Conservation (phyloP, 2,113 vertebrate species). For the Pionites leucogaster region DNA sequence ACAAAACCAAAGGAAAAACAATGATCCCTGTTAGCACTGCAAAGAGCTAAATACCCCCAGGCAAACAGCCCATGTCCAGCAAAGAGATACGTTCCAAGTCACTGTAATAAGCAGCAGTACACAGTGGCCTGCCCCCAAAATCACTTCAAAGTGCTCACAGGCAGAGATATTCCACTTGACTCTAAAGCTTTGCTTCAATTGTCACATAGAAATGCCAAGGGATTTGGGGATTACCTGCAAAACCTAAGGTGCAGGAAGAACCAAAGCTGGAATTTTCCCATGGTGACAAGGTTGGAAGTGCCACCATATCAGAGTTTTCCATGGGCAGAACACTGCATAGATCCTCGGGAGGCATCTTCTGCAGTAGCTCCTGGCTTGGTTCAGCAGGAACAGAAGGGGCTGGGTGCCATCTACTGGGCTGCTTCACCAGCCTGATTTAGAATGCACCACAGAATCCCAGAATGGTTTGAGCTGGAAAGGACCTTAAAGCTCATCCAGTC, state of each 20-base stretch:
- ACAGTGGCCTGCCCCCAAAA: not conserved
- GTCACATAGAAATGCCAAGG: not conserved
- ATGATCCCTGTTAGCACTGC: not conserved
- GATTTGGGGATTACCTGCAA: not conserved
- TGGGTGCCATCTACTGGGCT: not conserved
- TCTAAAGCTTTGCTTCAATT: not conserved
- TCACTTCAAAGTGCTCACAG: not conserved
- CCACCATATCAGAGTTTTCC: rapidly evolving
- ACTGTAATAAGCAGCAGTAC: not conserved
- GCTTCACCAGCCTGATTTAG: not conserved
- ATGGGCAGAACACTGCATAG: not conserved
- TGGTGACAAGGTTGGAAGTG: not conserved
- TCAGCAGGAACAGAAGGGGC: not conserved
- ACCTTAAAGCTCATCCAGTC: not conserved
- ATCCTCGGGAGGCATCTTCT: not conserved
- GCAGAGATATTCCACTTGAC: not conserved
- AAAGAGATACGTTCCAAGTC: rapidly evolving
- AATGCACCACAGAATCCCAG: not conserved
- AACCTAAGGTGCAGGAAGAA: not conserved
- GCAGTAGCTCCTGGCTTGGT: not conserved
- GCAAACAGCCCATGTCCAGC: not conserved
- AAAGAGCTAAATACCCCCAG: not conserved
- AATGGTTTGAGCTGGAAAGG: not conserved
- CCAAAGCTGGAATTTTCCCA: not conserved
- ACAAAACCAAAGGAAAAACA: not conserved